Percentiles rank a stretch among this genome's conserved stretches.
Evolutionary conservation across 2,888 invertebrate genomes (phyloP).

Genomic region (Trichogramma dendrolimi): DNA sequence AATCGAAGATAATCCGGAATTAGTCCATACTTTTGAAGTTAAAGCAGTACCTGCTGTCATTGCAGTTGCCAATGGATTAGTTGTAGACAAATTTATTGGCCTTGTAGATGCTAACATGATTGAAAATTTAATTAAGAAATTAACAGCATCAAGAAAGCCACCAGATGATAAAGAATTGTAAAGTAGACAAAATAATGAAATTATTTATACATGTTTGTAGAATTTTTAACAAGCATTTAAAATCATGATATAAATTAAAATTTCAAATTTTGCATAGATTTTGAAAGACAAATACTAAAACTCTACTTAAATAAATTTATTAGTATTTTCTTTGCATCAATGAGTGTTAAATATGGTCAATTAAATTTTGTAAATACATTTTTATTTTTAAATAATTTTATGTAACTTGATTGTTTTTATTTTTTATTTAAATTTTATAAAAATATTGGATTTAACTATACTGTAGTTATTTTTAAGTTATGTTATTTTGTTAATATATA

Average conservation of each 20-base stretch:
- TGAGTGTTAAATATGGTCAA: neutral
- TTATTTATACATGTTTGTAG: neutral
- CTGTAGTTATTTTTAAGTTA: slow-evolving; percentile 3
- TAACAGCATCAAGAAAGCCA: slow-evolving; percentile 38
- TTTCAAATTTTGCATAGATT: neutral
- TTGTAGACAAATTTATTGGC: slow-evolving; percentile 84
- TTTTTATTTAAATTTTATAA: neutral
- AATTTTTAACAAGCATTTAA: neutral
- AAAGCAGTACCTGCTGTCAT: slow-evolving; percentile 80
- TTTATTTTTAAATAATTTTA: neutral
- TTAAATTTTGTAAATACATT: neutral
- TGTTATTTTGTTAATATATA: neutral
- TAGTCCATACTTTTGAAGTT: slow-evolving; percentile 77
- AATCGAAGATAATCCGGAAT: slow-evolving; percentile 75
- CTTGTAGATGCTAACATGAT: slow-evolving; percentile 79
- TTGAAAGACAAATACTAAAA: neutral
- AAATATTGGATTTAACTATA: neutral
- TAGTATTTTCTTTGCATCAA: neutral
- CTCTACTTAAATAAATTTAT: neutral
- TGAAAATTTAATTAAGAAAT: slow-evolving; percentile 69
- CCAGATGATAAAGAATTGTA: neutral
- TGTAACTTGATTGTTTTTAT: neutral
- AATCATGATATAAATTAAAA: neutral
- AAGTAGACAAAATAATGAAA: neutral
- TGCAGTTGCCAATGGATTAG: slow-evolving; percentile 76